phyloP scores from a whole-genome alignment of 37 sponge, comb jelly and placozoan genomes.

The Spongilla lacustris region DNA sequence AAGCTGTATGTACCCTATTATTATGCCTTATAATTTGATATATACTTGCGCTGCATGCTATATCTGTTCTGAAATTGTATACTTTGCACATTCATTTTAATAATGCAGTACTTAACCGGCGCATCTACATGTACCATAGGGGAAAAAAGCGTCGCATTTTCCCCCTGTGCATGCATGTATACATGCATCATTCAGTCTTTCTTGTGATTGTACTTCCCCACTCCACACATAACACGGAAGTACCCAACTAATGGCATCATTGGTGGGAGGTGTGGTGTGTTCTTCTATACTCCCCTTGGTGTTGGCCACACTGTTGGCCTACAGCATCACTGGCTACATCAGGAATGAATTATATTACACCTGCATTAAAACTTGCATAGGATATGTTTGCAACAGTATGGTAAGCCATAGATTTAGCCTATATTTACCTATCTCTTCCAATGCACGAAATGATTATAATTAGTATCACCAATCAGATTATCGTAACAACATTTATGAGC shows the following conservation, averaged over 20 bases:
- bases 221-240: neutral
- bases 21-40: no score
- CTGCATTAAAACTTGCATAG: conserved; percentile 48
- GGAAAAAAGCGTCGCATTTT: no score
- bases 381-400: conserved; percentile 31
- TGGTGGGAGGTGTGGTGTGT: conserved; percentile 46
- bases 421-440: no score
- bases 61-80: no score
- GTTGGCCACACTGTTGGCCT: conserved; percentile 50
- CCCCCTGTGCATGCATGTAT: neutral
- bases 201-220: no score
- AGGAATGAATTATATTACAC: conserved; percentile 65
- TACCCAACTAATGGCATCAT: conserved; percentile 35
- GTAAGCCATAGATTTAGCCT: conserved; percentile 32
- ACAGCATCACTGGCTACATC: conserved; percentile 72
- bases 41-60: no score
- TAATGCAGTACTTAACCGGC: no score
- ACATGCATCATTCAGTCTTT: neutral
- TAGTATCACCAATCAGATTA: conserved; percentile 2
- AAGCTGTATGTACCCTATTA: no score
- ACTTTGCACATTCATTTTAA: no score
- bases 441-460: neutral
- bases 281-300: conserved; percentile 49
- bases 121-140: no score
- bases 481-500: conserved; percentile 32